These are phyloP conservation scores for Chiroxiphia lanceolata DNA, from an alignment of 2,797 vertebrate genomes.

Conservation along the genomic window DNA sequence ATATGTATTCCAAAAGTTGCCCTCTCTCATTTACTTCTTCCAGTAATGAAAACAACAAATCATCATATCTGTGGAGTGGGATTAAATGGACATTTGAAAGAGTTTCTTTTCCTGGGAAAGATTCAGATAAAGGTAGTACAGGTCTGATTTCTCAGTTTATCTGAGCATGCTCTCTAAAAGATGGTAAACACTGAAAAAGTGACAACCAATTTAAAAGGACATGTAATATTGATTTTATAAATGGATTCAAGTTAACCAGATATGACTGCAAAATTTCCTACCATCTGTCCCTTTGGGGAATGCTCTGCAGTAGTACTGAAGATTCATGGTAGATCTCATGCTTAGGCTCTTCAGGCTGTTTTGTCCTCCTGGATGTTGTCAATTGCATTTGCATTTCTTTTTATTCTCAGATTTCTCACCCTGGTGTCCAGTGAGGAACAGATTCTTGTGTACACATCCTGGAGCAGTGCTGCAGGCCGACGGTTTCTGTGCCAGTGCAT, in stretches of 20 bases:
- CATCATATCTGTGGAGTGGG: background rate
- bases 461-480: background rate
- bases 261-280: conserved; percentile 20
- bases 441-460: conserved; percentile 40
- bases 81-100: background rate
- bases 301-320: background rate
- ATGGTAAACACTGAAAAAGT: background rate
- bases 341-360: conserved; percentile 22
- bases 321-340: background rate
- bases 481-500: background rate
- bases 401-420: background rate
- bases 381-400: conserved; percentile 15
- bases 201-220: conserved; percentile 25
- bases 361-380: conserved; percentile 44
- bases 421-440: conserved; percentile 5
- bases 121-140: background rate
- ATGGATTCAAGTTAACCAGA: conserved; percentile 41
- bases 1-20: background rate
- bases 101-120: conserved; percentile 34
- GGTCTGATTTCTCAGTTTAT: conserved; percentile 34
- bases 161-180: background rate
- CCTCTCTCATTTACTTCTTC: background rate
- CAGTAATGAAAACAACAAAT: background rate
- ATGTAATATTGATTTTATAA: conserved; percentile 55
- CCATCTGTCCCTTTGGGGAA: conserved; percentile 34